phyloP scores from a whole-genome alignment of 2,113 vertebrate genomes.

The Taurulus bubalis region DNA sequence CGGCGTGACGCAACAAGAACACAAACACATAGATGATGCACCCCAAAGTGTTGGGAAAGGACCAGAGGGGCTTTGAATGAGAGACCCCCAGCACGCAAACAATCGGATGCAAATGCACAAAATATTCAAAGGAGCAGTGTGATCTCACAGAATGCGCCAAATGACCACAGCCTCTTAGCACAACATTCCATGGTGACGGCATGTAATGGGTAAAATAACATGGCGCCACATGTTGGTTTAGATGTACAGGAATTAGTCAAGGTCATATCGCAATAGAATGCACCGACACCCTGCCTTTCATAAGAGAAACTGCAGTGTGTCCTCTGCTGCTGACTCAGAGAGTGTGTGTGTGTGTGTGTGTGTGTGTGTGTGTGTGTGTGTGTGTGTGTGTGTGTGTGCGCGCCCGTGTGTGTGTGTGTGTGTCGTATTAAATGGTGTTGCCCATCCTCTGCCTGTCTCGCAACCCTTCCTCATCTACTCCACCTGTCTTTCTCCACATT shows the following conservation, averaged over 20 bases:
- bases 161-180: no score
- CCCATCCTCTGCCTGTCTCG: not conserved
- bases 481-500: not conserved
- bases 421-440: not conserved
- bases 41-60: not conserved
- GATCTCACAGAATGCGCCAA: no score
- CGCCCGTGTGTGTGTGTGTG: constrained; percentile 10
- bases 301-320: constrained; percentile 25
- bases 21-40: not conserved
- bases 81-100: not conserved
- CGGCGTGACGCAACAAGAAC: not conserved
- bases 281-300: constrained; percentile 35
- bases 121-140: not conserved
- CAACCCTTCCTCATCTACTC: not conserved
- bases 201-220: no score
- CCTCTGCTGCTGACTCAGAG: constrained; percentile 27
- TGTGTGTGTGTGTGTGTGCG: constrained; percentile 12
- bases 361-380: not conserved
- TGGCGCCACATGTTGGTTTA: no score
- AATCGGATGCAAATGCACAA: not conserved
- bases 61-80: constrained; percentile 4
- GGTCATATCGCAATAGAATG: constrained; percentile 17
- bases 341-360: constrained; percentile 10
- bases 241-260: constrained; percentile 27
- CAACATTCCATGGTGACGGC: no score